A percentile compares a stretch with the other conserved stretches of the same genome.
These are phyloP conservation scores for Syrrhaptes paradoxus DNA, from an alignment of 2,113 vertebrate species.

Conservation along the genomic window DNA sequence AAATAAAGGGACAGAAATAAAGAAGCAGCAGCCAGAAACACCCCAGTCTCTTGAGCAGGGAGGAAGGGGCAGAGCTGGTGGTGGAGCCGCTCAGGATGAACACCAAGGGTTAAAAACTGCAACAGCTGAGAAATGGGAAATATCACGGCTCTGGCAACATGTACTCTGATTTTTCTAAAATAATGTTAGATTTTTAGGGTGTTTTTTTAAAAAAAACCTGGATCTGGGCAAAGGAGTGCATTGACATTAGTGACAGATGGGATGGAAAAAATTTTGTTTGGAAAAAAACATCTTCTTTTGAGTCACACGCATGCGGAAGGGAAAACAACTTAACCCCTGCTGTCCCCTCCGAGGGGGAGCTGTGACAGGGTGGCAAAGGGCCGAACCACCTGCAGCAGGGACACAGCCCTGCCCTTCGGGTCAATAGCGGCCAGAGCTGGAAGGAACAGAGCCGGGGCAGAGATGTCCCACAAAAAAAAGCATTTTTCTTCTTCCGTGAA, in stretches of 20 bases:
- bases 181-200: background rate
- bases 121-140: background rate
- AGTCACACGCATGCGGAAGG: background rate
- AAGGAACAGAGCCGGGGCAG: background rate
- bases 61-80: background rate
- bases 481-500: background rate
- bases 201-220: background rate
- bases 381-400: background rate
- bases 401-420: background rate
- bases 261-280: background rate
- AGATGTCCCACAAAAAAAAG: background rate
- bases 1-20: background rate
- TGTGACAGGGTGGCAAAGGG: background rate
- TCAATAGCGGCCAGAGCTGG: background rate
- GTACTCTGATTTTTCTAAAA: background rate
- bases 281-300: background rate
- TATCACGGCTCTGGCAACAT: background rate
- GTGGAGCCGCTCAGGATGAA: background rate
- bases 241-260: constrained; percentile 67
- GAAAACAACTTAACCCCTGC: background rate
- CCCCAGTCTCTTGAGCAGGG: background rate
- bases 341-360: background rate
- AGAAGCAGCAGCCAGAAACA: background rate
- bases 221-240: constrained; percentile 35
- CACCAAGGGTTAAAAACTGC: background rate